phyloP scores from a whole-genome alignment of 2,113 vertebrate genomes.

The Sinosuthora webbiana region DNA sequence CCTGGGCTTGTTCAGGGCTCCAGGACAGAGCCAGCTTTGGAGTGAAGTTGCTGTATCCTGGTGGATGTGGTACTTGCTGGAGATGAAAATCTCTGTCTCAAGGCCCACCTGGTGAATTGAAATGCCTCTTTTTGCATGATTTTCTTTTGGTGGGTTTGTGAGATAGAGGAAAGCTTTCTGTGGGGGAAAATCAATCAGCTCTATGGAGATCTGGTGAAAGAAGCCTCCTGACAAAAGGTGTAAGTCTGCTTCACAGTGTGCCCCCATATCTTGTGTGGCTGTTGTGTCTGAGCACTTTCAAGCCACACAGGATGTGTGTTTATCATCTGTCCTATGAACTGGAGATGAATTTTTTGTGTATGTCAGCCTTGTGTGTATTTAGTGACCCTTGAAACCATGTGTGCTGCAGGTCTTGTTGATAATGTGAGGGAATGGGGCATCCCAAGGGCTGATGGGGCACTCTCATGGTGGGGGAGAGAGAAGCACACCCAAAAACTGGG shows the following conservation, averaged over 20 bases:
- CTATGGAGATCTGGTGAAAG: background rate
- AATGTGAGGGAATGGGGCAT: background rate
- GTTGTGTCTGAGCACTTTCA: background rate
- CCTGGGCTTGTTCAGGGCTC: background rate
- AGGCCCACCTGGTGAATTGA: background rate
- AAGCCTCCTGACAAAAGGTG: background rate
- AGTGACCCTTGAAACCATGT: accelerated
- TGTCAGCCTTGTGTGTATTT: accelerated
- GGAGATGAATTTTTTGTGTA: background rate
- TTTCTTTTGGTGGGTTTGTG: background rate
- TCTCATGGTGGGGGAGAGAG: background rate
- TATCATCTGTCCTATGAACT: background rate
- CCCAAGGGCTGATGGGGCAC: background rate
- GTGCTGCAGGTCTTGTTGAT: background rate
- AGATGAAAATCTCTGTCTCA: background rate
- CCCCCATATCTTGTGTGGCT: accelerated
- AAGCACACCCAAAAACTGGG: background rate
- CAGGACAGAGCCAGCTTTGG: background rate
- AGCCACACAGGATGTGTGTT: accelerated
- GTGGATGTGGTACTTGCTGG: background rate
- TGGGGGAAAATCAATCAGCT: background rate
- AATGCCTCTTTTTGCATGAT: accelerated
- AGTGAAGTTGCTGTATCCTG: background rate
- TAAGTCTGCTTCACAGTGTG: background rate
- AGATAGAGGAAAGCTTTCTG: background rate